Evolutionary conservation across 1,140 invertebrate genomes (phyloP), one percentile per base, ranked within the genome.

Genomic region (Phthorimaea operculella): DNA sequence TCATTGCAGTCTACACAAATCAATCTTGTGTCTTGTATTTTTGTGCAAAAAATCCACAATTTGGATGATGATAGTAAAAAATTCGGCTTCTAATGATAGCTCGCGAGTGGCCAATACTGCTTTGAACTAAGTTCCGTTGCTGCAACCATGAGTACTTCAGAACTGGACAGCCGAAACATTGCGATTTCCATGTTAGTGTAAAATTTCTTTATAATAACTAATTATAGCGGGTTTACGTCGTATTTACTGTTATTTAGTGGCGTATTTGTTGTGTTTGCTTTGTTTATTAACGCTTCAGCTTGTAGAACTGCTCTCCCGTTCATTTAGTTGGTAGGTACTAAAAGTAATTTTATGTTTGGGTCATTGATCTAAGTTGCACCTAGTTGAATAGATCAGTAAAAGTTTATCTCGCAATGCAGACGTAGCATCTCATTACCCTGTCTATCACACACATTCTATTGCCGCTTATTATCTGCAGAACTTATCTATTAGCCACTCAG

Each of bases 31-130:
- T 58, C 50, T 73, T 74, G 59, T 76, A 67, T 76, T 81, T 78
- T 77, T 72, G 71, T 77, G 61, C 64, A 74, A 74, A 75, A 78
- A 71, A 53, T 65, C 64, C 60, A 64, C 55, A 74, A 64, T 72
- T 74, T 70, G 74, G 77, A 83, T 80, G 69, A 82, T 83, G 80
- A 78, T 74, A 82, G 74, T 64, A 79, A 80, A 75, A 78, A 79
- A 70, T 62, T 49, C 51, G 61, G 61, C 57, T 59, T 59, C 60
- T 63, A 74, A 74, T 68, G 60, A 68, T 63, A 70, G 68, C 59
- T 70, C 57, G 44, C 61, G 64, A 72, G 60, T 70, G 66, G 58
- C 58, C 55, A 63, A 68, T 48, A 55, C 53, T 51, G 68, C 61
- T 65, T 72, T 71, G 60, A 67, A 72, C 58, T 76, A 64, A 70